phyloP scores from a whole-genome alignment of 2,113 vertebrate species.

The Anhinga anhinga region DNA sequence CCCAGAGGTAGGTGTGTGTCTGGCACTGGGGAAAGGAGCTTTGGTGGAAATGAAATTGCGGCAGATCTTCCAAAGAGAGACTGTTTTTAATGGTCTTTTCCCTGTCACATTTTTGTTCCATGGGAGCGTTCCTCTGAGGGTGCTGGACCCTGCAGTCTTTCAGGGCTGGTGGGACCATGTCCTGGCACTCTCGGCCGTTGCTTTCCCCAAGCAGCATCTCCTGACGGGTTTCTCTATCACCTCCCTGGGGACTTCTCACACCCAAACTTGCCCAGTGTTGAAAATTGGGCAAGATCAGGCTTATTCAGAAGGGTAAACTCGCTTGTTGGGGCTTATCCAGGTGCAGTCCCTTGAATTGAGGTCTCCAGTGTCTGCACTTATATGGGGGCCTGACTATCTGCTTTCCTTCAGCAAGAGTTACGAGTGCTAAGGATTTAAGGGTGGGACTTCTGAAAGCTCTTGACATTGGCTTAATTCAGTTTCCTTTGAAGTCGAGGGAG shows the following conservation, averaged over 20 bases:
- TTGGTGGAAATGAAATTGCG: not conserved
- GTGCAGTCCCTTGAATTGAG: not conserved
- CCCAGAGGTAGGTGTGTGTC: not conserved
- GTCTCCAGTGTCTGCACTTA: not conserved
- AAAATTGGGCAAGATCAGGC: not conserved
- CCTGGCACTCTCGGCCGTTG: accelerated
- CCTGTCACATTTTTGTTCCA: accelerated
- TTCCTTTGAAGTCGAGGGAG: not conserved
- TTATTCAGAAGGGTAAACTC: not conserved
- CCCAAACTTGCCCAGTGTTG: not conserved
- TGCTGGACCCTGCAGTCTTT: not conserved
- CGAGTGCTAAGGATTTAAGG: not conserved
- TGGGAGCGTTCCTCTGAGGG: not conserved
- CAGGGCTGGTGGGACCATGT: not conserved
- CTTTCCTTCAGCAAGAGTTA: constrained; percentile 37
- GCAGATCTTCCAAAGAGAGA: not conserved
- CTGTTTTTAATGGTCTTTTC: accelerated
- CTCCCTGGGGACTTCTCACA: not conserved
- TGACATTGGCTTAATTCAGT: not conserved
- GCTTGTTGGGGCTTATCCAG: not conserved
- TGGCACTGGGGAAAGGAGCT: not conserved
- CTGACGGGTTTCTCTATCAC: not conserved
- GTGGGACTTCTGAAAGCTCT: constrained; percentile 12
- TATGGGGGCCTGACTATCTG: not conserved
- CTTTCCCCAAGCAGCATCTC: not conserved